Base-by-base conservation (phyloP, 2,888 invertebrate species). In the Tubiluchus corallicola region DNA sequence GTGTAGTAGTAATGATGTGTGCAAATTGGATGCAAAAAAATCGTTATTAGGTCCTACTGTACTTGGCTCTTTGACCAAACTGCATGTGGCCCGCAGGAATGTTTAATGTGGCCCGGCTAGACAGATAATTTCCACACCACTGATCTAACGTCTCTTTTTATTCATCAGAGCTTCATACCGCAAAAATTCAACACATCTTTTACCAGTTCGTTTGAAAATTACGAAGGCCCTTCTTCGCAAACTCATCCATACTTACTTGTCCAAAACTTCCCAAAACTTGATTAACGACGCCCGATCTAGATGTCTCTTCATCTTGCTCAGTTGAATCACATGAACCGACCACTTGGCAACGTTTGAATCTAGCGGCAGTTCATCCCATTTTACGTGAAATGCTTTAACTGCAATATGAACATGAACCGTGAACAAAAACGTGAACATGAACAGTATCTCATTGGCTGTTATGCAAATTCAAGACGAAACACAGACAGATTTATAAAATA, bases 331-430 rank as follows among this genome's bases (percentile, higher is more conserved):
- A 38, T 82, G 82, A 4, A 98, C 98, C 21, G 87, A 84, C 98
- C 98, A 98, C 58, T 87, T 83, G 37, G 78, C 81, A 21, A 99
- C 92, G 67, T 98, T 98, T 13, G 77, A 70, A 64, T 96, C 96
- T 55, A 94, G 60, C 57, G 82, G 84, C 77, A 92, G 79, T 67
- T 96, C 94, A 59, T 88, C 83, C 66, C 79, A 96, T 66, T 96
- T 90, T 57, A 98, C 69, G 65, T 98, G 94, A 68, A 94, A 98
- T 43, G 90, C 96, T 62, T 81, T 80, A 58, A 98, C 90, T 92
- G 67, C 16, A 71, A 71, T 51, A 49, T 39, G 53, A 52, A 48
- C 48, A 46, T 17, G 41, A 45, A 45, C 40, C 47, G 43, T 38
- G 39, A 9, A 18, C 20, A 9, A 39, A 4, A 49, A 43, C 42